Base-by-base conservation (phyloP, 2,113 vertebrate genomes). In the Chloropsis cyanopogon region DNA sequence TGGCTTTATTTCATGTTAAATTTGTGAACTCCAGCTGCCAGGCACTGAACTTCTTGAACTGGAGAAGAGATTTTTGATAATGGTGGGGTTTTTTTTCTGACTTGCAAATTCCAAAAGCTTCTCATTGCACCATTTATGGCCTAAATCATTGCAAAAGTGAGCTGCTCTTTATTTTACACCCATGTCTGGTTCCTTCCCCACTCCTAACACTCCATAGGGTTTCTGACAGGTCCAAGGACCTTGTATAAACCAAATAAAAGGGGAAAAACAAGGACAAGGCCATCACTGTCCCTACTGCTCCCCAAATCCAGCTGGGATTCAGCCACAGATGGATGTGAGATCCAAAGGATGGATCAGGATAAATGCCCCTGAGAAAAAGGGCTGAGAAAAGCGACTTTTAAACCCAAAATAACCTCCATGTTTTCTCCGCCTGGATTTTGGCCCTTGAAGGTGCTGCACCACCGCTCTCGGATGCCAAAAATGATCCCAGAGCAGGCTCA, bases 1-100 rank as follows among this genome's bases (percentile, higher is more conserved):
- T 85, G 86, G 71, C 39, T 93, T 93, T 82, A 69, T 71, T 85
- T 88, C 39, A 7, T 35, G 33, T 79, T 64, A 56, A 54, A 76
- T 52, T 44, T 1, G 18, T 82, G 35, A 71, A 29, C 56, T 59
- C 26, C 29, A 50, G 2, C 44, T 64, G 25, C 13, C 75, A 76
- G 57, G 33, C 50, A 42, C n/a, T 6, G 7, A 88, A 76, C 6
- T 59, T 60, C 15, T 72, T 60, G 66, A 87, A 60, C 7, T 6
- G 33, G 44, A 68, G 37, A 22, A 60, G 28, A n/a, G 66, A 68
- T 93, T 85, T 82, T 79, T 50, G 12, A 46, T 70, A 85, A 88
- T 42, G 0, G 0, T 66, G 79, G 44, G 41, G 7, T 1, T 22
- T 68, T 71, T 73, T 41, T 73, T 9, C 12, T 29, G 46, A 7